phyloP scores from a whole-genome alignment of 2,888 invertebrate genomes.

The Empis livida region DNA sequence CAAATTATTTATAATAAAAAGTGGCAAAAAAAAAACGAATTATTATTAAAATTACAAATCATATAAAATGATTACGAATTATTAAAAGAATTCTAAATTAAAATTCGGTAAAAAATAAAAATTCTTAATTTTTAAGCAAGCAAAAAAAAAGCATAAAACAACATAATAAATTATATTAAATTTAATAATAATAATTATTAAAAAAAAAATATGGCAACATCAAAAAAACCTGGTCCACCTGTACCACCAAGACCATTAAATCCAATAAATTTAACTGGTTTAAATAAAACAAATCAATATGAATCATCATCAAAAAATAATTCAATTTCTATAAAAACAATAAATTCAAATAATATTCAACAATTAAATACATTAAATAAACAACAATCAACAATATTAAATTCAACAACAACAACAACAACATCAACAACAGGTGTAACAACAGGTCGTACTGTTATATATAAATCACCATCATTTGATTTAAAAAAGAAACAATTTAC shows the following conservation, averaged over 20 bases:
- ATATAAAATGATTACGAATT: too few relatives aligned
- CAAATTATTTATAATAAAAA: too few relatives aligned
- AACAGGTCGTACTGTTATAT: conserved; percentile 35
- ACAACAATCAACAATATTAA: conserved; percentile 5
- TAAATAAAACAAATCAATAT: not conserved
- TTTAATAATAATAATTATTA: too few relatives aligned
- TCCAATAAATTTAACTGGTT: not conserved
- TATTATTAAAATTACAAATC: too few relatives aligned
- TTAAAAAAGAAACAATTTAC: conserved; percentile 26
- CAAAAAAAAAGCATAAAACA: too few relatives aligned
- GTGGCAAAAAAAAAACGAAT: too few relatives aligned
- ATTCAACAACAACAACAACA: conserved; percentile 4
- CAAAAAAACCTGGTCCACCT: conserved; percentile 52
- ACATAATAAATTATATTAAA: too few relatives aligned
- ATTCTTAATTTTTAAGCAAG: too few relatives aligned
- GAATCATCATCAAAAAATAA: conserved; percentile 8
- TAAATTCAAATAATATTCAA: conserved; percentile 9
- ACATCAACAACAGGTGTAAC: conserved; percentile 18
- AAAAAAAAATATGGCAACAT: not conserved
- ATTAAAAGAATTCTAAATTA: too few relatives aligned
- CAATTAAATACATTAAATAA: not conserved
- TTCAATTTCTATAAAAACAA: conserved; percentile 13
- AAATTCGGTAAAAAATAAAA: too few relatives aligned
- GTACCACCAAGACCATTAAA: conserved; percentile 62
- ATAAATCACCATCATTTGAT: conserved; percentile 33